Base-by-base conservation (phyloP, 1,140 invertebrate species). In the Carposina sasakii region DNA sequence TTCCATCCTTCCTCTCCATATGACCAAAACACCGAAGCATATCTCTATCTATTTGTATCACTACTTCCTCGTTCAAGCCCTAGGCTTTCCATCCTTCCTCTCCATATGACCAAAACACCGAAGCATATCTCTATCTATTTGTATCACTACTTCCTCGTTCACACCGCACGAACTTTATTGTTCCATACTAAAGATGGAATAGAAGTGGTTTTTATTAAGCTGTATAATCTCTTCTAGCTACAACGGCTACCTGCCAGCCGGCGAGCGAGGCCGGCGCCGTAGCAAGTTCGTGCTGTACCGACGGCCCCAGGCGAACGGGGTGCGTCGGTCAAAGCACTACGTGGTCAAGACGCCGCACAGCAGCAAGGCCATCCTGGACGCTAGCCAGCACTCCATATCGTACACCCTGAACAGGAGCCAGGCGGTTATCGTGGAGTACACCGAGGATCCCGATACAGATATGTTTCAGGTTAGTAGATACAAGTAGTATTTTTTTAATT, bases 381-480 rank as follows among this genome's bases (percentile, higher is more conserved):
- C 91, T 52, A 91, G 88, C 74, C 93, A 94, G 79, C 97, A 99
- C 87, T 98, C 96, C 30, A 98, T 99, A 74, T 98, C 97, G 1
- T 99, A 98, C 83, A 99, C 97, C 40, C 89, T 99, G 59, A 97
- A 94, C 45, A 89, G 97, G 83, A 98, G 94, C 74, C 96, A 99
- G 86, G 96, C 97, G 43, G 95, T 99, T 60, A 98, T 99, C 68
- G 97, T 99, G 13, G 97, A 99, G 85, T 99, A 99, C 84, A 94
- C 92, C 55, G 92, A 93, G 67, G 97, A 99, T 83, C 91, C 94
- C 47, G 92, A 96, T 71, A 99, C 96, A 24, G 98, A 99, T 81
- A 98, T 99, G 97, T 99, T 99, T 87, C 97, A 99, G 90, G 96
- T 96, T 85, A 87, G 85, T 63, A n/a, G n/a, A n/a, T n/a, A n/a